These are phyloP conservation scores for Dolichomitus sp. DNA, from an alignment of 2,888 invertebrate species.

Conservation along the genomic window DNA sequence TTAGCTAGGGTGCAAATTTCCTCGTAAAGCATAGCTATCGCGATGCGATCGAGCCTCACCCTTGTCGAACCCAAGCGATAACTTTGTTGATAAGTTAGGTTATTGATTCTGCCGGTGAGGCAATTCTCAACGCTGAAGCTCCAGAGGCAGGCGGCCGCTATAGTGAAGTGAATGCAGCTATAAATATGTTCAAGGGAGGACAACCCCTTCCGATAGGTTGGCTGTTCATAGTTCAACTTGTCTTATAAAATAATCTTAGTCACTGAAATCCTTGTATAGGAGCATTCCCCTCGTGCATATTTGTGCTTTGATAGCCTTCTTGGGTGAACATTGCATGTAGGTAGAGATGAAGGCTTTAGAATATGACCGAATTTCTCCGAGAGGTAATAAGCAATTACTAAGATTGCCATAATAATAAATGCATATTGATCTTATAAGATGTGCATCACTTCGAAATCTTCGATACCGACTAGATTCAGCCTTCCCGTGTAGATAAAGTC, in stretches of 20 bases:
- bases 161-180: constrained; percentile 13
- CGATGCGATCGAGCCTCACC: constrained; percentile 26
- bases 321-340: background rate
- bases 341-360: background rate
- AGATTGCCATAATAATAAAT: background rate
- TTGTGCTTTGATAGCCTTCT: background rate
- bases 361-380: background rate
- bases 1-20: constrained; percentile 29
- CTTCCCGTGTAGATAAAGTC: too few relatives aligned
- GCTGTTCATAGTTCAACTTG: background rate
- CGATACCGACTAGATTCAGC: background rate
- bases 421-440: background rate
- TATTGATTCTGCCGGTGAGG: constrained; percentile 29
- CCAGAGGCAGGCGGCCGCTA: constrained; percentile 2
- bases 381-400: too few relatives aligned
- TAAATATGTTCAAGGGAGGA: constrained; percentile 19
- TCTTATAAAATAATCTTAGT: constrained; percentile 25
- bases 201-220: constrained; percentile 10
- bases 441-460: background rate
- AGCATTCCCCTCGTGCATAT: background rate
- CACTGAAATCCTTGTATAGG: background rate
- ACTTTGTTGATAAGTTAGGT: constrained; percentile 35
- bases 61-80: constrained; percentile 11
- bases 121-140: constrained; percentile 14
- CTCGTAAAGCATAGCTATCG: constrained; percentile 18